phyloP scores from a whole-genome alignment of 2,113 vertebrate species.

The Orycteropus afer region DNA sequence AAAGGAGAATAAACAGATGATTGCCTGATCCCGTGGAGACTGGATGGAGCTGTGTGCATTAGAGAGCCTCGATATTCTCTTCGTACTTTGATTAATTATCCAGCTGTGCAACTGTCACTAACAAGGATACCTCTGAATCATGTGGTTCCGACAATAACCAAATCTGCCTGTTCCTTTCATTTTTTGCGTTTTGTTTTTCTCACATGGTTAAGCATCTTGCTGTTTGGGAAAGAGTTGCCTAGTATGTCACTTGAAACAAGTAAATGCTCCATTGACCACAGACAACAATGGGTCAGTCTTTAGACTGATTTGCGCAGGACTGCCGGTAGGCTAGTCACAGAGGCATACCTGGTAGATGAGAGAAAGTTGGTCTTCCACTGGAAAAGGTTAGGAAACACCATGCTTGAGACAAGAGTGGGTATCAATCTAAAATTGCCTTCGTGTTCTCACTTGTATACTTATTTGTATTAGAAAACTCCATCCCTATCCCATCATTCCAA shows the following conservation, averaged over 20 bases:
- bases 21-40: constrained; percentile 82
- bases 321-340: background rate
- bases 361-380: constrained; percentile 16
- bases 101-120: constrained; percentile 82
- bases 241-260: constrained; percentile 61
- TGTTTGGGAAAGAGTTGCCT: constrained; percentile 75
- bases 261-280: constrained; percentile 60
- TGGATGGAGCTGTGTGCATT: constrained; percentile 82
- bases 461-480: constrained; percentile 15
- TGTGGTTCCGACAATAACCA: constrained; percentile 83
- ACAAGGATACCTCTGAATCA: constrained; percentile 82
- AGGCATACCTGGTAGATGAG: background rate
- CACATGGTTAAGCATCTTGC: constrained; percentile 78
- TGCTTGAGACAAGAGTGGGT: background rate
- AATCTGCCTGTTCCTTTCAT: constrained; percentile 83
- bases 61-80: constrained; percentile 81
- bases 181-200: background rate
- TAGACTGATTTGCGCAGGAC: background rate
- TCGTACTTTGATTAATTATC: constrained; percentile 89
- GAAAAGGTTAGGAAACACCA: background rate
- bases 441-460: background rate
- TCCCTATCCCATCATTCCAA: background rate
- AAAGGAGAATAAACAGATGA: constrained; percentile 85
- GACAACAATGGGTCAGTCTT: constrained; percentile 47
- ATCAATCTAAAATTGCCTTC: background rate